Conservation (phyloP, 1,140 invertebrate genomes). For the Drosophila orosa region DNA sequence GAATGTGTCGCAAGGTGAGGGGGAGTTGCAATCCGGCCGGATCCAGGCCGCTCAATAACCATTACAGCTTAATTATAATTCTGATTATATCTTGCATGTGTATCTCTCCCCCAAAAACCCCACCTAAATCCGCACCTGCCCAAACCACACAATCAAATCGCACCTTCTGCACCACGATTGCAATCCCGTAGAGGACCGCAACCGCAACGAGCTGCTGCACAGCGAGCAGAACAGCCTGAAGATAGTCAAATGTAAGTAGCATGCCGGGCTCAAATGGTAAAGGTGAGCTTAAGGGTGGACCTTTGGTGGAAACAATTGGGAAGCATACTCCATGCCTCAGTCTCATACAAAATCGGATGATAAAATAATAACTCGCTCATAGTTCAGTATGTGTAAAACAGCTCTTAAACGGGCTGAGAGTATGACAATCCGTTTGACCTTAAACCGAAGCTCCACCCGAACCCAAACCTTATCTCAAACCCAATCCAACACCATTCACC, state of each 20-base stretch:
- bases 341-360: not conserved
- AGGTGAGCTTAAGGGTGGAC: slow-evolving; percentile 6
- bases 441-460: slow-evolving; percentile 12
- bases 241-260: slow-evolving; percentile 78
- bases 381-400: not conserved
- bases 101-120: not conserved
- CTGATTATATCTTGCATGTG: slow-evolving; percentile 52
- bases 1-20: slow-evolving; percentile 82
- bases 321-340: not conserved
- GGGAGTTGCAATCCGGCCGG: not conserved
- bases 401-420: not conserved
- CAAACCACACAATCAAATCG: slow-evolving; percentile 44
- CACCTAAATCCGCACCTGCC: slow-evolving; percentile 38
- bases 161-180: slow-evolving; percentile 57
- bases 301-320: not conserved
- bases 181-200: slow-evolving; percentile 63
- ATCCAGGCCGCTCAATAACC: not conserved
- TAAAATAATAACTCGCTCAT: too few species aligned
- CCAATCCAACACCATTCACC: slow-evolving; percentile 4
- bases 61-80: slow-evolving; percentile 5
- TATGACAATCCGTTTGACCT: not conserved
- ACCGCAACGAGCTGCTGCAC: slow-evolving; percentile 47
- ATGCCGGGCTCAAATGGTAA: slow-evolving; percentile 4
- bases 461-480: not conserved
- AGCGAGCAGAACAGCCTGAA: slow-evolving; percentile 63